Evolutionary conservation across 2,797 vertebrate genomes (phyloP).

Genomic region (Astyanax mexicanus): DNA sequence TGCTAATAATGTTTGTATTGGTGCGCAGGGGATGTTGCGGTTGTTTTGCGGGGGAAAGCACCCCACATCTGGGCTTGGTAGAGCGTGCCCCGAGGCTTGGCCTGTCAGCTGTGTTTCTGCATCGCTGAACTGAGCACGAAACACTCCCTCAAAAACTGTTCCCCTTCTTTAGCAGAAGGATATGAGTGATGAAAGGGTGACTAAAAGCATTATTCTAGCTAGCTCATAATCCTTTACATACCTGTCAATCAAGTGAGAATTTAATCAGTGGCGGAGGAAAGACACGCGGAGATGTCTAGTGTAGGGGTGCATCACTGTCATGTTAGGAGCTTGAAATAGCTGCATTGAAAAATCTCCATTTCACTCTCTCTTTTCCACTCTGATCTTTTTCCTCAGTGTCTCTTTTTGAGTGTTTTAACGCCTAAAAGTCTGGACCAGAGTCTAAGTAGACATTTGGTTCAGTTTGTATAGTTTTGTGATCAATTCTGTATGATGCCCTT

Average conservation of each 20-base stretch:
- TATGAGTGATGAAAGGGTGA: background rate
- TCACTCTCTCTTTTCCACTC: too few relatives aligned
- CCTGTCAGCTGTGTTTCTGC: background rate
- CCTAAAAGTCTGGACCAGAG: too few relatives aligned
- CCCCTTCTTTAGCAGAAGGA: background rate
- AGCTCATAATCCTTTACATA: conserved; percentile 20
- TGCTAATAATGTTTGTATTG: conserved; percentile 21
- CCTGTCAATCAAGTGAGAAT: conserved; percentile 71
- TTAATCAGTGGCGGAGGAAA: background rate
- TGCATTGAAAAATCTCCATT: too few relatives aligned
- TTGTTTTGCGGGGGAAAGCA: conserved; percentile 25
- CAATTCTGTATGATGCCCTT: too few relatives aligned
- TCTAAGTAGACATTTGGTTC: too few relatives aligned
- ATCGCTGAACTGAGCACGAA: background rate
- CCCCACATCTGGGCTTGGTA: conserved; percentile 33
- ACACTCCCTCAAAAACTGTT: background rate
- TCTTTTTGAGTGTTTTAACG: too few relatives aligned
- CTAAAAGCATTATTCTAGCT: background rate
- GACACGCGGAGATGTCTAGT: conserved; percentile 5
- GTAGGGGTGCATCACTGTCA: too few relatives aligned
- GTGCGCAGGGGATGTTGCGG: conserved; percentile 16
- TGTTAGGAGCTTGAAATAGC: too few relatives aligned
- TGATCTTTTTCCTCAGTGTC: conserved; percentile 53
- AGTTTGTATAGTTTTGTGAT: too few relatives aligned
- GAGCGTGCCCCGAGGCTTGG: background rate